Evolutionary conservation across 2,888 invertebrate species (phyloP), one percentile per base, ranked within the genome.

Genomic region (Penaeus monodon): DNA sequence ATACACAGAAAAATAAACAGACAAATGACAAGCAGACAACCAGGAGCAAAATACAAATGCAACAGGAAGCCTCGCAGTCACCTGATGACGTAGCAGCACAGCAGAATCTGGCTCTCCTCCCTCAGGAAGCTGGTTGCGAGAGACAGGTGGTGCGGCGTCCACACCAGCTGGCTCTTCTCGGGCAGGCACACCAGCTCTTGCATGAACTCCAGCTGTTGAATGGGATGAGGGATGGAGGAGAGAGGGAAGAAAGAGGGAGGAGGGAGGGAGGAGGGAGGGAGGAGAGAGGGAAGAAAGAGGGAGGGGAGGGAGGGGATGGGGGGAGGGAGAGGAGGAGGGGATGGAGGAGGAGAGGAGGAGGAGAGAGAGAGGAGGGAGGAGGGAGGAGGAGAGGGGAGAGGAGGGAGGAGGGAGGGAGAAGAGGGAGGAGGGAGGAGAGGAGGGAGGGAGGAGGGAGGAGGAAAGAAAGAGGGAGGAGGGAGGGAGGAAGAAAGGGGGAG

Each of bases 11-110:
- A 49, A 49, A 38, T 17, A 79, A 82, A 24, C 20, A 81, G 17
- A 24, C 6, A 33, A 76, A 10, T 6, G 7, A 76, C 29, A 27
- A 74, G 10, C 22, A 27, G 3, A n/a, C 24, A 33, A 3, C 3
- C 74, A n/a, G 17, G 29, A 29, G 29, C 29, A 10, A 27, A 68
- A 68, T 20, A 6, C 12, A 68, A 68, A 33, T 33, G n/a, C 27
- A 8, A 77, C 20, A 10, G 20, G 0, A 64, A 22, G 14, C 38
- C 27, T 22, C 17, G 57, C 57, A 49, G 70, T 29, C 78, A 84
- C 84, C 76, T 84, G 57, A 88, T 74, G 44, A 88, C 70, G 64
- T 84, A 82, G 29, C 88, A 88, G 84, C 86, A 88, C 17, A 88
- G 81, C n/a, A 88, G 78, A 3, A 17, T n/a, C 76, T 88, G 84